Percentiles rank a stretch among this genome's conserved stretches.
Evolutionary conservation across 2,888 invertebrate species (phyloP).

Genomic region (Lymantria dispar): DNA sequence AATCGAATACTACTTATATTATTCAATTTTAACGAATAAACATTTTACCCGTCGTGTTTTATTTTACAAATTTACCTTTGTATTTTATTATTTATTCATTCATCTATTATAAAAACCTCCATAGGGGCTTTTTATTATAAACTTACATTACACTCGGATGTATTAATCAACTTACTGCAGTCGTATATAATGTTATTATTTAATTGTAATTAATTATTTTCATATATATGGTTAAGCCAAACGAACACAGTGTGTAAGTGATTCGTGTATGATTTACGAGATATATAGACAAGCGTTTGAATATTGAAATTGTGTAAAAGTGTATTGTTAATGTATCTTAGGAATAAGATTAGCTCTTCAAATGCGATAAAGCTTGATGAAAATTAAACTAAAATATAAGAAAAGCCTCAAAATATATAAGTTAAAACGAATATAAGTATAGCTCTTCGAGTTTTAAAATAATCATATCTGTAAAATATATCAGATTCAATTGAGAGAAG

Average conservation of each 20-base stretch:
- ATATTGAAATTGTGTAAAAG: too few relatives aligned
- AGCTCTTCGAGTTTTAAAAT: too few relatives aligned
- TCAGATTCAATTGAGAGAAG: too few relatives aligned
- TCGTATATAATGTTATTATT: constrained; percentile 56
- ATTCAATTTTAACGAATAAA: constrained; percentile 81
- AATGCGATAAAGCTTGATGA: neutral
- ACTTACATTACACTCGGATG: constrained; percentile 76
- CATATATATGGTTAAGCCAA: constrained; percentile 63
- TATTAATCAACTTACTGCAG: constrained; percentile 70
- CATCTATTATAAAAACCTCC: constrained; percentile 79
- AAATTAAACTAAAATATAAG: too few relatives aligned
- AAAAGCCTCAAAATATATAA: too few relatives aligned
- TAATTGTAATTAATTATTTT: constrained; percentile 61
- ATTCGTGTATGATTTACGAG: neutral
- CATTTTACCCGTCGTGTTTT: constrained; percentile 74
- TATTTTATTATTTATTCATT: constrained; percentile 61
- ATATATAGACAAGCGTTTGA: too few relatives aligned
- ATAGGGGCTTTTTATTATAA: constrained; percentile 77
- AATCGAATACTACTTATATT: constrained; percentile 82
- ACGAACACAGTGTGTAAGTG: constrained; percentile 69
- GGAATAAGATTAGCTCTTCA: neutral
- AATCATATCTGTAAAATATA: too few relatives aligned
- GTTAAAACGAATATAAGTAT: too few relatives aligned
- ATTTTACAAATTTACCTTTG: constrained; percentile 81
- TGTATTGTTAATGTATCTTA: constrained; percentile 30